Evolutionary conservation across 2,888 invertebrate genomes (phyloP).

Genomic region (Hirtodrosophila trivittata): DNA sequence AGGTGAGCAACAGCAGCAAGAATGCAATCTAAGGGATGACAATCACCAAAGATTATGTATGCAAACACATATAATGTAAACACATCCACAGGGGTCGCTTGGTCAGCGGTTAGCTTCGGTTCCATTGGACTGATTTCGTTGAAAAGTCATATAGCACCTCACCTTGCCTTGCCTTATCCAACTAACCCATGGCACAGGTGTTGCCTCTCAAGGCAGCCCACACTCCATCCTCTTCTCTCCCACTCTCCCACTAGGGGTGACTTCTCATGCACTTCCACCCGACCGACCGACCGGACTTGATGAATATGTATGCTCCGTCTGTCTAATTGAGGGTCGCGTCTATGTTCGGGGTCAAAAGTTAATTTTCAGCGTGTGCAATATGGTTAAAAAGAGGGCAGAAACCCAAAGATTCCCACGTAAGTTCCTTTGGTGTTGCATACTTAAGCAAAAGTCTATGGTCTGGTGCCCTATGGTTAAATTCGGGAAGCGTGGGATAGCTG

Average conservation of each 20-base stretch:
- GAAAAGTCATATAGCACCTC: constrained; percentile 80
- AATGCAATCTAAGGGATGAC: constrained; percentile 69
- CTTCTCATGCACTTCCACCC: constrained; percentile 21
- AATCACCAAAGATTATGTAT: constrained; percentile 77
- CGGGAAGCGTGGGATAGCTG: constrained; percentile 40
- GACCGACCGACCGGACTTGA: constrained; percentile 21
- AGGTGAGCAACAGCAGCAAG: constrained; percentile 37
- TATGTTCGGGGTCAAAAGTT: constrained; percentile 71
- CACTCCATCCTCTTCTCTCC: constrained; percentile 6
- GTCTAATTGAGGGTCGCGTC: constrained; percentile 60
- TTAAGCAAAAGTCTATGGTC: constrained; percentile 15
- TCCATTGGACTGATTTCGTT: constrained; percentile 77
- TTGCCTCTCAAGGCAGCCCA: constrained; percentile 71
- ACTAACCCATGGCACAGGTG: constrained; percentile 65
- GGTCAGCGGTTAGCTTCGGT: constrained; percentile 57
- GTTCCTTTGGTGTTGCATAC: constrained; percentile 11
- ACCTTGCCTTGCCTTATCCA: constrained; percentile 6
- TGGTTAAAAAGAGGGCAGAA: constrained; percentile 42
- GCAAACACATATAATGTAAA: constrained; percentile 62
- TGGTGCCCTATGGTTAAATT: constrained; percentile 32
- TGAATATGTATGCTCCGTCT: constrained; percentile 42
- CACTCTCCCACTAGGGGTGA: constrained; percentile 37
- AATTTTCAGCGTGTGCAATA: constrained; percentile 71
- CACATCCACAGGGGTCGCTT: constrained; percentile 29
- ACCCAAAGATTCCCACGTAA: constrained; percentile 69